Base-by-base conservation (phyloP, 2,113 vertebrate genomes). In the Cebus imitator region DNA sequence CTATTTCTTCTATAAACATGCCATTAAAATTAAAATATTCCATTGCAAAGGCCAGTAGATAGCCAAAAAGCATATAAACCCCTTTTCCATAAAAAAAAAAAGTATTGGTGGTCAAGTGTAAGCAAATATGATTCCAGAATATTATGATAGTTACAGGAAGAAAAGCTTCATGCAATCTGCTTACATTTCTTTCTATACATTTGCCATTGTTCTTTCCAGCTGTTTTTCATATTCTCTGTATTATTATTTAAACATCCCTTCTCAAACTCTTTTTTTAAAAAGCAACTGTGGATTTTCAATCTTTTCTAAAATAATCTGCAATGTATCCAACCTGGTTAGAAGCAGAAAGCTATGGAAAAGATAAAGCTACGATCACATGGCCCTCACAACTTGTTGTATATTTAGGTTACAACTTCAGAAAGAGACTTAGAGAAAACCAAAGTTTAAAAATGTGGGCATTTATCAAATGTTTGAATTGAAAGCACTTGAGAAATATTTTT, bases 1-100 rank as follows among this genome's bases (percentile, higher is more conserved):
- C 68, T 93, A 95, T 91, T 96, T 96, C 66, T 89, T 95, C 25
- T 86, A 75, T 45, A 96, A 96, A 96, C 73, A 91, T 91, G 11
- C 13, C 13, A 58, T 97, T 95, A 94, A 96, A 89, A 72, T 23
- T 95, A 95, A 96, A 89, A 72, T 27, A 78, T 80, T 90, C 17
- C 11, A 87, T 87, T 92, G 72, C 35, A 95, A 86, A 95, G 25
- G 1, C 23, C 37, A 43, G 21, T 52, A 40, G 13, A 75, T 76
- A 97, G 57, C n/a, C 90, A 75, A 55, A 92, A 90, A 73, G 4
- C 21, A 8, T 32, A 57, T 27, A 92, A 83, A 92, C 35, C 30
- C 6, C 40, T 30, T 84, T 93, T 75, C 83, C 87, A 76, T 40
- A 52, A 45, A 70, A 95, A 72, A 72, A 86, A 88, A 82, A 64